Evolutionary conservation across 2,113 vertebrate genomes (phyloP), one percentile per base, ranked within the genome.

Genomic region (Dasypus novemcinctus): DNA sequence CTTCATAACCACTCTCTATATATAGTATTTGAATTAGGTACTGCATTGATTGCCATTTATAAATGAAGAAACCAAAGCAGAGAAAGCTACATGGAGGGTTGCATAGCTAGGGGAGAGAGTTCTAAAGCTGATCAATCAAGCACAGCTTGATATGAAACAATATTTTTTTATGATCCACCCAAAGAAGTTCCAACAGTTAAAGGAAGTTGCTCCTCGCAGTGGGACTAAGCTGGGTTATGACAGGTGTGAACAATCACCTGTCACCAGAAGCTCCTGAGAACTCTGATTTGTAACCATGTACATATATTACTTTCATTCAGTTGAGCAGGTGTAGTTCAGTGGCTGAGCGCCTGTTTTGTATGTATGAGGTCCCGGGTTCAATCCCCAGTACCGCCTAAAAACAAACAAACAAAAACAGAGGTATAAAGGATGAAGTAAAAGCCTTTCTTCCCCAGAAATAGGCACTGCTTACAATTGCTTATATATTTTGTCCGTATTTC

Each of bases 161-260:
- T 57, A 41, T 41, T 7, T 43, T 20, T 13, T 49, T 68, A 83
- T 38, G 33, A 66, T 31, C 36, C 52, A 59, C 25, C 27, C 23
- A 8, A 74, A 52, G 43, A 76, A 21, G 38, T 36, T 79, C n/a
- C 27, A 13, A 71, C 6, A 66, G 10, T 57, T 74, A 46, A 57
- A 46, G 46, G 69, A 21, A 8, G 66, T 25, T 2, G 9, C 1
- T 90, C 52, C 49, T 69, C 78, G 31, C 18, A 36, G 63, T 1
- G 76, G 87, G 18, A 54, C 21, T 17, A 57, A 38, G 31, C 0
- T 38, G 36, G 33, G 4, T n/a, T 43, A 5, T 10, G 5, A 72
- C 36, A 27, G 10, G 1, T 11, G 0, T 1, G 15, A 18, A 64
- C 7, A 5, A 59, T 20, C 4, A 68, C 36, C 43, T 43, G 7